Percentiles rank a stretch among this genome's conserved stretches.
These are phyloP conservation scores for Patiria miniata DNA, from an alignment of 35 echinoderm and acorn worm genomes.

Conservation along the genomic window DNA sequence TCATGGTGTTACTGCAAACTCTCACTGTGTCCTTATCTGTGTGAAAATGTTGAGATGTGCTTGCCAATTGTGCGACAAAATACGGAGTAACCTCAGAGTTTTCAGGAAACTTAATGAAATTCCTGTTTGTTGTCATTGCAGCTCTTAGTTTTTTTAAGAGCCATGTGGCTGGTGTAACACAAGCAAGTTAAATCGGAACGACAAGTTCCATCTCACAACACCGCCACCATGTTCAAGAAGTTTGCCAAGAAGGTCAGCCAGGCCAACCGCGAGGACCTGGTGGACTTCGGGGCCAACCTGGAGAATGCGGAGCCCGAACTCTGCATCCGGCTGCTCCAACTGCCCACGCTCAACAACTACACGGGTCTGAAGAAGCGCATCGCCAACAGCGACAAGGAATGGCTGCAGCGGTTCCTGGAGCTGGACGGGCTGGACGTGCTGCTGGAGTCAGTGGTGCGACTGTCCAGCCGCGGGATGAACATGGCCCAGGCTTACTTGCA, in stretches of 20 bases:
- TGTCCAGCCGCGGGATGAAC: constrained; percentile 77
- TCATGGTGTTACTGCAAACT: too few relatives aligned
- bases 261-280: background rate
- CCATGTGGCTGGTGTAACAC: background rate
- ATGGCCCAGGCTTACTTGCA: constrained; percentile 91
- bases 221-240: constrained; percentile 8
- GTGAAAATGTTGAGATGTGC: too few relatives aligned
- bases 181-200: background rate
- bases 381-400: constrained; percentile 64
- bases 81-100: too few relatives aligned
- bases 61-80: too few relatives aligned
- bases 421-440: constrained; percentile 90
- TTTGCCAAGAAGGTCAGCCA: background rate
- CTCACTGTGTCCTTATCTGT: too few relatives aligned
- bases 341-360: constrained; percentile 91
- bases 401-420: constrained; percentile 96
- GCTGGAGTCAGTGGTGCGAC: constrained; percentile 67
- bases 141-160: background rate
- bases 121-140: too few relatives aligned
- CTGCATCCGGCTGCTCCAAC: constrained; percentile 87
- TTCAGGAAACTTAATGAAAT: too few relatives aligned
- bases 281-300: constrained; percentile 45
- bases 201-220: background rate
- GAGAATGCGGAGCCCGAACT: constrained; percentile 95
- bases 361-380: constrained; percentile 86